Percentiles rank a stretch among this genome's conserved stretches.
These are phyloP conservation scores for Nothobranchius kuhntae DNA, from an alignment of 2,113 vertebrate genomes.

Conservation along the genomic window DNA sequence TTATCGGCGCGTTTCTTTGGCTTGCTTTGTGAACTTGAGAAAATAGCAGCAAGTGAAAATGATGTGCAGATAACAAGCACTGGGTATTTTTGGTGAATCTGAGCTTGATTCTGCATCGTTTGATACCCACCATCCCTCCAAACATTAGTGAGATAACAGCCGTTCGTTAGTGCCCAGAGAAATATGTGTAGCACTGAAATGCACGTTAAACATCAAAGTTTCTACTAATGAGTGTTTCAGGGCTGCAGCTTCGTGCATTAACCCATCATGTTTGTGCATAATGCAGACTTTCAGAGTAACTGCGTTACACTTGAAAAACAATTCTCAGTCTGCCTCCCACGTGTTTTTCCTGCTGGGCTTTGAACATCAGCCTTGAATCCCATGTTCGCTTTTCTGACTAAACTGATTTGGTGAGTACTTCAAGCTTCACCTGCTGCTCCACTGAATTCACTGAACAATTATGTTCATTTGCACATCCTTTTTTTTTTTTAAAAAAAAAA, in stretches of 20 bases:
- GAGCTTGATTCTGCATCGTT: too few species aligned
- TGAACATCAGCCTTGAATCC: slow-evolving; percentile 11
- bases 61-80: too few species aligned
- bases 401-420: slow-evolving; percentile 2
- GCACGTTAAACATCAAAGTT: slow-evolving; percentile 44
- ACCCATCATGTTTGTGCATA: background rate
- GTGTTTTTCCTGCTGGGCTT: slow-evolving; percentile 17
- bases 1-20: too few species aligned
- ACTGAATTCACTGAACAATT: slow-evolving; percentile 27
- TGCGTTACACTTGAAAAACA: background rate
- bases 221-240: slow-evolving; percentile 15
- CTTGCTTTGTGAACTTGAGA: too few species aligned
- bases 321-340: slow-evolving; percentile 19
- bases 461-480: slow-evolving; percentile 21
- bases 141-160: too few species aligned
- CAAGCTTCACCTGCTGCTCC: slow-evolving; percentile 42
- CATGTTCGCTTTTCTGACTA: slow-evolving; percentile 11
- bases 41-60: too few species aligned
- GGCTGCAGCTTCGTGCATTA: background rate
- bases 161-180: slow-evolving; percentile 41
- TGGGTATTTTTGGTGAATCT: too few species aligned
- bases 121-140: too few species aligned
- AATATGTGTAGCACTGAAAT: background rate
- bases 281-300: slow-evolving; percentile 8
- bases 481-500: slow-evolving; percentile 21